Evolutionary conservation across 2,797 vertebrate genomes (phyloP).

Genomic region (Ataeniobius toweri): DNA sequence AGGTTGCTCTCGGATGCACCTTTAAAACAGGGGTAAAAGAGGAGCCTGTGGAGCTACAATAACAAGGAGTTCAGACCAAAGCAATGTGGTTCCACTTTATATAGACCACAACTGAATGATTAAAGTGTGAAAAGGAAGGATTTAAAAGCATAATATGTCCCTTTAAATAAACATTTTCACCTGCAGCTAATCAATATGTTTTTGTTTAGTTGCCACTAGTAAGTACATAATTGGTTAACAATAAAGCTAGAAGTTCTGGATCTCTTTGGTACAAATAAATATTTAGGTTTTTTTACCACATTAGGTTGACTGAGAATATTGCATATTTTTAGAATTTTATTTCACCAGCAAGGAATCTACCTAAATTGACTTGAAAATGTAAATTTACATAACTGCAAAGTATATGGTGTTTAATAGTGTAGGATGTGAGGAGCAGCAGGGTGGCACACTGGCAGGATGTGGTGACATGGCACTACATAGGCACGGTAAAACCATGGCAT

Average conservation of each 20-base stretch:
- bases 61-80: too few species aligned
- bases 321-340: neutral
- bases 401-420: slow-evolving; percentile 30
- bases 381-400: slow-evolving; percentile 36
- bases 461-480: slow-evolving; percentile 44
- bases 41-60: too few species aligned
- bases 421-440: slow-evolving; percentile 32
- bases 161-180: too few species aligned
- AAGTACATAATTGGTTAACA: neutral
- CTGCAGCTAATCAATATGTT: too few species aligned
- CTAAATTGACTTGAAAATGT: neutral
- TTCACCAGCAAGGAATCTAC: neutral
- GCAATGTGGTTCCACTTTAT: too few species aligned
- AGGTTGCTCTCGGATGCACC: too few species aligned
- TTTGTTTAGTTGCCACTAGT: too few species aligned
- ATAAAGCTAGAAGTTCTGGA: neutral
- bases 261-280: neutral
- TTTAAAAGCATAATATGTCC: too few species aligned
- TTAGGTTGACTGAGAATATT: neutral
- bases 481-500: slow-evolving; percentile 70
- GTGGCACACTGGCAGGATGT: slow-evolving; percentile 42
- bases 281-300: neutral
- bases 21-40: too few species aligned
- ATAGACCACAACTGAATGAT: too few species aligned
- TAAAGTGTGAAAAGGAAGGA: too few species aligned